Conservation (phyloP, 2,113 vertebrate genomes). For the Cynocephalus volans region DNA sequence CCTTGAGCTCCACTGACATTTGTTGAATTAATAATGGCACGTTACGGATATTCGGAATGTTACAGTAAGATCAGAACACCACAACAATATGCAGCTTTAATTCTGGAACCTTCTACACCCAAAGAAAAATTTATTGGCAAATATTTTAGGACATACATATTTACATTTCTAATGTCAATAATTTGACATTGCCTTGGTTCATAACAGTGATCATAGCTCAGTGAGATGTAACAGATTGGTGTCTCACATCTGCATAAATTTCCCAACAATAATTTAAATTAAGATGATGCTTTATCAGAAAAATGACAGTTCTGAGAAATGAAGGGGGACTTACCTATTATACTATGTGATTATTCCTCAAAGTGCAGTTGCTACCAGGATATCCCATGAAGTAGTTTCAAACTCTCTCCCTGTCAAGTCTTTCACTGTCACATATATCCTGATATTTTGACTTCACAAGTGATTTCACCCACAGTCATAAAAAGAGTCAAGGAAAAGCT, state of each 20-base stretch:
- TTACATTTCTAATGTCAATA: not conserved
- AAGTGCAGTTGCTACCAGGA: not conserved
- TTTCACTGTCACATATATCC: not conserved
- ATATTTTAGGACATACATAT: conserved; percentile 8
- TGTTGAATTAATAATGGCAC: not conserved
- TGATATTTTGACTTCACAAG: not conserved
- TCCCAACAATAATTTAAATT: conserved; percentile 42
- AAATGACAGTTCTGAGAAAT: conserved; percentile 31
- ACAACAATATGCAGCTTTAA: conserved; percentile 4
- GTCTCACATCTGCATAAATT: not conserved
- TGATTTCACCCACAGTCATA: not conserved
- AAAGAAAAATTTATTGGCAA: conserved; percentile 53
- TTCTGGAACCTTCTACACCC: conserved; percentile 13
- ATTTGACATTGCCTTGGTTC: not conserved
- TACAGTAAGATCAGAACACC: not conserved
- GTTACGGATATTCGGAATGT: not conserved
- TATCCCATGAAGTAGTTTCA: not conserved
- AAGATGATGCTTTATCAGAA: not conserved
- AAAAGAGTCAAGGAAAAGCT: not conserved
- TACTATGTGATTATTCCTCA: not conserved
- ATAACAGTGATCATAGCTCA: not conserved
- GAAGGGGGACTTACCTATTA: not conserved
- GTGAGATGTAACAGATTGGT: not conserved
- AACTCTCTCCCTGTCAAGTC: not conserved
- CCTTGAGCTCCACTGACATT: not conserved